These are phyloP conservation scores for Gymnodraco acuticeps DNA, from an alignment of 2,797 vertebrate genomes.

Conservation along the genomic window DNA sequence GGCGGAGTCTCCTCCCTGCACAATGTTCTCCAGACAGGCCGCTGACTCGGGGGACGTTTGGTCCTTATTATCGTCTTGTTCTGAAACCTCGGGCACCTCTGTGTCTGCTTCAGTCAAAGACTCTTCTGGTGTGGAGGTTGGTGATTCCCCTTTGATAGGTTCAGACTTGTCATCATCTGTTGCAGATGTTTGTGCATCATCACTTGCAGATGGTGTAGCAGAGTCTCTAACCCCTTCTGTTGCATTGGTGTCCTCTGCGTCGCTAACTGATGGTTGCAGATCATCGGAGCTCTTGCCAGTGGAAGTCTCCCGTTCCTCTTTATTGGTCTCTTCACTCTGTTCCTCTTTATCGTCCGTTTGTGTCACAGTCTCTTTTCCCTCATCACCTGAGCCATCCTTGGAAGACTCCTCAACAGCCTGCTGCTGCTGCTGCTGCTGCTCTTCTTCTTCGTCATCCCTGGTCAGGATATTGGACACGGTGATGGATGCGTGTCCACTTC, in stretches of 20 bases:
- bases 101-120: constrained; percentile 54
- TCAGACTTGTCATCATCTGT: constrained; percentile 48
- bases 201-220: constrained; percentile 21
- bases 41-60: constrained; percentile 58
- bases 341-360: constrained; percentile 27
- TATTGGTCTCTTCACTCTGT: constrained; percentile 14
- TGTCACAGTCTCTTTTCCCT: constrained; percentile 27
- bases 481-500: constrained; percentile 51
- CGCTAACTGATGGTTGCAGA: not conserved
- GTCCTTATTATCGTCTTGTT: constrained; percentile 51
- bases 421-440: constrained; percentile 11
- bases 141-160: constrained; percentile 44
- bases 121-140: constrained; percentile 48
- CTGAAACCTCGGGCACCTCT: constrained; percentile 26
- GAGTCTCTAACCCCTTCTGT: constrained; percentile 27
- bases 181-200: constrained; percentile 23
- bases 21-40: constrained; percentile 63
- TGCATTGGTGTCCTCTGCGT: constrained; percentile 25
- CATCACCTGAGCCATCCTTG: constrained; percentile 14
- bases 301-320: constrained; percentile 33
- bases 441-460: constrained; percentile 59
- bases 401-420: constrained; percentile 30
- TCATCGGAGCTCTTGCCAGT: constrained; percentile 1
- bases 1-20: constrained; percentile 63
- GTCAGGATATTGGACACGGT: constrained; percentile 81